These are phyloP conservation scores for Orthosia incerta DNA, from an alignment of 2,888 invertebrate genomes.

Conservation along the genomic window DNA sequence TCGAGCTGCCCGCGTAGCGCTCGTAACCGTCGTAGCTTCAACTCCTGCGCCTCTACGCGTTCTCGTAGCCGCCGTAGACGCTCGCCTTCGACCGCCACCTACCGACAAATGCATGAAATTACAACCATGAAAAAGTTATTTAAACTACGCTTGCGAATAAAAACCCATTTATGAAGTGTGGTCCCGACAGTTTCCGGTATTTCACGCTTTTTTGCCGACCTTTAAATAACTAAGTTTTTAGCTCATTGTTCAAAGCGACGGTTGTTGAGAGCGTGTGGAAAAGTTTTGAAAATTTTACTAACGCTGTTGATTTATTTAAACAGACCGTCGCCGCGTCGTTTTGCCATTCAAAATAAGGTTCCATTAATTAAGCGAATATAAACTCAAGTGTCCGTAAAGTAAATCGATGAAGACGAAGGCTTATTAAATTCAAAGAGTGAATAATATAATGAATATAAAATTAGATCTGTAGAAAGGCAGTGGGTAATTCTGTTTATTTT, in stretches of 20 bases:
- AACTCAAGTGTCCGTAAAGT: conserved; percentile 9
- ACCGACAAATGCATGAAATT: conserved; percentile 58
- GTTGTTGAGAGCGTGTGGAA: conserved; percentile 48
- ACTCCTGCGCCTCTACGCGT: conserved; percentile 98
- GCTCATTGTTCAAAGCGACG: conserved; percentile 44
- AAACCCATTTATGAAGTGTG: conserved; percentile 17
- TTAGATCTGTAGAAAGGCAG: conserved; percentile 64
- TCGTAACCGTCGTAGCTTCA: conserved; percentile 97
- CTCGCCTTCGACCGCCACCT: conserved; percentile 96
- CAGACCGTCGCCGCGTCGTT: background rate
- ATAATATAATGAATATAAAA: conserved; percentile 61
- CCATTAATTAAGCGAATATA: conserved; percentile 27
- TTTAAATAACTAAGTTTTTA: conserved; percentile 30
- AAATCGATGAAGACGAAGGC: conserved; percentile 29
- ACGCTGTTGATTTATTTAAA: conserved; percentile 34
- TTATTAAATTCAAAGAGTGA: conserved; percentile 41
- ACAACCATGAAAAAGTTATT: conserved; percentile 19
- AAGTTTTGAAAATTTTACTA: conserved; percentile 37
- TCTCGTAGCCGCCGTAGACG: conserved; percentile 96
- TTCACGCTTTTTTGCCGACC: conserved; percentile 23
- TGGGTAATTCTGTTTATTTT: conserved; percentile 77
- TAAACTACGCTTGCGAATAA: conserved; percentile 22
- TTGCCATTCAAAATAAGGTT: conserved; percentile 19
- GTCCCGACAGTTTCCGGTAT: background rate
- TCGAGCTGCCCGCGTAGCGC: conserved; percentile 98